Evolutionary conservation across 2,113 vertebrate species (phyloP).

Genomic region (Notechis scutatus): DNA sequence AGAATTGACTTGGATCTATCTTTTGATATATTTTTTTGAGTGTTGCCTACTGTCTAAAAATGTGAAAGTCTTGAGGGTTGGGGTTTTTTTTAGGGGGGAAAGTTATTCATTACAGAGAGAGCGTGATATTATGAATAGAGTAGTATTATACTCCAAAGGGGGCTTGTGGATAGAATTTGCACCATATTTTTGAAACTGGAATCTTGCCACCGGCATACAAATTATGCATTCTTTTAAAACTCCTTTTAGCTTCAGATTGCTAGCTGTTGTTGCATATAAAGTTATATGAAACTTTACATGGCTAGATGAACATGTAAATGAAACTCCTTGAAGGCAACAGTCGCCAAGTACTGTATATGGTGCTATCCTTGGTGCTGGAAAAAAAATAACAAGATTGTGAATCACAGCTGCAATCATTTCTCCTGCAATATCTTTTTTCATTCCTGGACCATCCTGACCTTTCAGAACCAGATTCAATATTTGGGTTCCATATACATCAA

Average conservation of each 20-base stretch:
- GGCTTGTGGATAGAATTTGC: not conserved
- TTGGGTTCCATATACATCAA: not conserved
- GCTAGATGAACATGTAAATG: not conserved
- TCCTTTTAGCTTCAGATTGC: not conserved
- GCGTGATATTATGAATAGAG: not conserved
- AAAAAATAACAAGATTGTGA: not conserved
- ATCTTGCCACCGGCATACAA: not conserved
- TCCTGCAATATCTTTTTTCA: not conserved
- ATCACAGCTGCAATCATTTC: not conserved
- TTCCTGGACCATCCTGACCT: not conserved
- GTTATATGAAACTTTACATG: no score
- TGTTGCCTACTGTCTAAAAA: not conserved
- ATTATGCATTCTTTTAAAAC: not conserved
- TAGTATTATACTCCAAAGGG: not conserved
- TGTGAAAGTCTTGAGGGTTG: not conserved
- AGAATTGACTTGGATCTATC: not conserved
- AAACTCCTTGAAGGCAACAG: not conserved
- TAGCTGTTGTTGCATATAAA: not conserved
- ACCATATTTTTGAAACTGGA: not conserved
- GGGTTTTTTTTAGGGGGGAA: not conserved
- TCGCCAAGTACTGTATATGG: not conserved
- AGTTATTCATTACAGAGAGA: not conserved
- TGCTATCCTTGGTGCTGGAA: constrained; percentile 12
- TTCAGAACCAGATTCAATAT: not conserved
- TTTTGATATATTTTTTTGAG: not conserved